Percentiles rank a stretch among this genome's conserved stretches.
Evolutionary conservation across 1,140 invertebrate species (phyloP).

Genomic region (Lerema accius): DNA sequence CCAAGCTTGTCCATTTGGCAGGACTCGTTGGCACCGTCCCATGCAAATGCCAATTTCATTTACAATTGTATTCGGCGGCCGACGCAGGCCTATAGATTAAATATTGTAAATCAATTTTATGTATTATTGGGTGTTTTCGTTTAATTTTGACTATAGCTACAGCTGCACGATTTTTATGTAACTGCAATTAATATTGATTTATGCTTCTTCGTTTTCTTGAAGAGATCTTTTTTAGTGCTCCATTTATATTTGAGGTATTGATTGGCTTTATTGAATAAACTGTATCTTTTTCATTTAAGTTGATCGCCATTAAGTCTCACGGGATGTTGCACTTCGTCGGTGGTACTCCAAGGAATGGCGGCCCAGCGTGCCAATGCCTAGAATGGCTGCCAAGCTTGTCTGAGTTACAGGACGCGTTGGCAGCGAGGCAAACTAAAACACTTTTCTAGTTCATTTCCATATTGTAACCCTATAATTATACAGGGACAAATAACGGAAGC

Average conservation of each 20-base stretch:
- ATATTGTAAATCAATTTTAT: constrained; percentile 4
- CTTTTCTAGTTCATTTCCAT: too few relatives aligned
- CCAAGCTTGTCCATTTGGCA: constrained; percentile 36
- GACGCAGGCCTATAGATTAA: constrained; percentile 1
- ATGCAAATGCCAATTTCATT: constrained; percentile 17
- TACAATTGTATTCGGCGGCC: constrained; percentile 1
- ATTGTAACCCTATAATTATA: too few relatives aligned
- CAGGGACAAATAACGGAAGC: too few relatives aligned
- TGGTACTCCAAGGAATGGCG: neutral
- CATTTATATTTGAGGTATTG: too few relatives aligned
- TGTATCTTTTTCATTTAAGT: too few relatives aligned
- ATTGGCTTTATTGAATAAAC: too few relatives aligned
- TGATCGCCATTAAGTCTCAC: too few relatives aligned
- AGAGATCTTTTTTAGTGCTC: too few relatives aligned
- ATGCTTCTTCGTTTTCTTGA: too few relatives aligned
- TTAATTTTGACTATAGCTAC: neutral
- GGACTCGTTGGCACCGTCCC: constrained; percentile 20
- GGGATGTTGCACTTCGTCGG: too few relatives aligned
- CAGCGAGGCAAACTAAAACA: neutral
- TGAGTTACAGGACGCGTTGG: neutral
- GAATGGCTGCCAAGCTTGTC: neutral
- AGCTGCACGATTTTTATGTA: too few relatives aligned
- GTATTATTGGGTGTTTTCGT: neutral
- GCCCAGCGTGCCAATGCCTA: neutral
- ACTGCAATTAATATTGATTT: too few relatives aligned